Conservation (phyloP, 2,888 invertebrate species). For the Diaperis boleti region DNA sequence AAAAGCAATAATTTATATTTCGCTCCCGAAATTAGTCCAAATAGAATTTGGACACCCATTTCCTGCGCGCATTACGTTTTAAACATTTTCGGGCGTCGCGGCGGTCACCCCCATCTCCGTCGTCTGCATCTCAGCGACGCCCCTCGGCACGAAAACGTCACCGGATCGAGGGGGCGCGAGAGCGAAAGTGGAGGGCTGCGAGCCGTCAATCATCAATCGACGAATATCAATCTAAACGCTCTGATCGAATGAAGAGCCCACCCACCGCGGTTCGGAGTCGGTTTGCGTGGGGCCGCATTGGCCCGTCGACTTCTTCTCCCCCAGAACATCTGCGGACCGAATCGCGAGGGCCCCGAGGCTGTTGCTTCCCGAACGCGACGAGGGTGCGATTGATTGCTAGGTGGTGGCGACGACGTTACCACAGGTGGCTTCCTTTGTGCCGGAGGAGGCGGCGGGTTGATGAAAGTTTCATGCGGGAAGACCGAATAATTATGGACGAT, state of each 20-base stretch:
- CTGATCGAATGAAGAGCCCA: slow-evolving; percentile 48
- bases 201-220: slow-evolving; percentile 53
- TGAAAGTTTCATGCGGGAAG: no score
- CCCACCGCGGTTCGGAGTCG: slow-evolving; percentile 45
- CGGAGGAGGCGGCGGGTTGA: slow-evolving; percentile 14
- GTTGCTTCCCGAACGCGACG: slow-evolving; percentile 41
- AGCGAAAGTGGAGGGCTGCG: slow-evolving; percentile 39
- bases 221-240: slow-evolving; percentile 55
- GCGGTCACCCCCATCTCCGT: slow-evolving; percentile 48
- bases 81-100: slow-evolving; percentile 53
- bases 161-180: slow-evolving; percentile 42
- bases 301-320: slow-evolving; percentile 27
- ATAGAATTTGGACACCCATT: slow-evolving; percentile 55
- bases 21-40: slow-evolving; percentile 55
- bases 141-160: slow-evolving; percentile 48
- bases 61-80: slow-evolving; percentile 52
- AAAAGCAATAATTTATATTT: slow-evolving; percentile 46
- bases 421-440: slow-evolving; percentile 35
- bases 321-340: slow-evolving; percentile 37
- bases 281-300: slow-evolving; percentile 41
- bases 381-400: slow-evolving; percentile 41
- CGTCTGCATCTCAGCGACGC: slow-evolving; percentile 49
- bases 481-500: no score
- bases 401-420: slow-evolving; percentile 32
- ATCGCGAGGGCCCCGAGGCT: slow-evolving; percentile 26